A percentile compares a stretch with the other conserved stretches of the same genome.
phyloP scores from a whole-genome alignment of 2,888 invertebrate species.

The Tinea trinotella region DNA sequence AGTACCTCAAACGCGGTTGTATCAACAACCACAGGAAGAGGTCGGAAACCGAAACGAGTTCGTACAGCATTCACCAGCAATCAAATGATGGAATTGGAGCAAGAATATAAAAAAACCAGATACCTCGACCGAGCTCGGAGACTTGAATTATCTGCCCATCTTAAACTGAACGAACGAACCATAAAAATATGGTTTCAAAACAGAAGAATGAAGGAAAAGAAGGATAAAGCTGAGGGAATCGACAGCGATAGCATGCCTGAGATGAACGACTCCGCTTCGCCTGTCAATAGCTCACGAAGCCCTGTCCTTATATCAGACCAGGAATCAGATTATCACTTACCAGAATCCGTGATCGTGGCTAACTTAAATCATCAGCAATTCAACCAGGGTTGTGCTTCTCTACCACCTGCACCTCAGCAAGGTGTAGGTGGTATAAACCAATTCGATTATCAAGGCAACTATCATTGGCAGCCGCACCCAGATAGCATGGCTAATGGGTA shows the following conservation, averaged over 20 bases:
- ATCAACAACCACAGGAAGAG: slow-evolving; percentile 13
- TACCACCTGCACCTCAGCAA: neutral
- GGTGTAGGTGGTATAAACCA: neutral
- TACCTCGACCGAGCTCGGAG: slow-evolving; percentile 82
- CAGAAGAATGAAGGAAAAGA: slow-evolving; percentile 82
- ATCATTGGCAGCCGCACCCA: no score
- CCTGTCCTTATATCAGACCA: slow-evolving; percentile 1
- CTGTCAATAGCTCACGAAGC: neutral
- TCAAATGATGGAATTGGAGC: slow-evolving; percentile 82
- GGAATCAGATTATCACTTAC: slow-evolving; percentile 6
- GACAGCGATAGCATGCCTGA: slow-evolving; percentile 1
- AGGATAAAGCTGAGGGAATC: slow-evolving; percentile 46
- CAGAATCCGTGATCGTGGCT: neutral
- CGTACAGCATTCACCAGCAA: slow-evolving; percentile 85
- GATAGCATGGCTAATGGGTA: neutral
- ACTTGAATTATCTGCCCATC: slow-evolving; percentile 75
- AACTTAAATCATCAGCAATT: slow-evolving; percentile 1
- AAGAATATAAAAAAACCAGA: slow-evolving; percentile 77
- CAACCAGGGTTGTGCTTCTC: neutral
- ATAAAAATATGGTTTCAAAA: slow-evolving; percentile 92
- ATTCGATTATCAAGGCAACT: neutral
- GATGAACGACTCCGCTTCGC: neutral
- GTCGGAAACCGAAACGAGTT: slow-evolving; percentile 67
- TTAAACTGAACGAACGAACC: slow-evolving; percentile 64
- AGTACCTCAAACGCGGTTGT: neutral